These are phyloP conservation scores for Bombus breviceps DNA, from an alignment of 1,140 invertebrate species.

Conservation along the genomic window DNA sequence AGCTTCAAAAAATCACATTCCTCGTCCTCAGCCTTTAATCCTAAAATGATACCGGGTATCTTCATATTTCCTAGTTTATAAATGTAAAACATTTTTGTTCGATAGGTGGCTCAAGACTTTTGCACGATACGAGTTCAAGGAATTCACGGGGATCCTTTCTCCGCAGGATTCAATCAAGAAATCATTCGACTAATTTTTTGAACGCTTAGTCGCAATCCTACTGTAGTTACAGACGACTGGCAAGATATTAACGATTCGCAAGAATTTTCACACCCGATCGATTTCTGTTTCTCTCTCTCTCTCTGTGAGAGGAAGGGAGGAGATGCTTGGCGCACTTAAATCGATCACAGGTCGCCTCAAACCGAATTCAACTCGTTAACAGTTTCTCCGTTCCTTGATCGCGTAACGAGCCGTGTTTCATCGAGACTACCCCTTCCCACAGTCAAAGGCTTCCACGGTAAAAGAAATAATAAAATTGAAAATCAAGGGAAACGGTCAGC, in stretches of 20 bases:
- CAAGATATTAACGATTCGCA: conserved; percentile 5
- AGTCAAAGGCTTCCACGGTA: conserved; percentile 22
- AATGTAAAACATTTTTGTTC: too few relatives aligned
- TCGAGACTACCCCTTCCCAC: neutral
- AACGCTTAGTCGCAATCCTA: neutral
- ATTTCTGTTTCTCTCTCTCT: neutral
- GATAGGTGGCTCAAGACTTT: too few relatives aligned
- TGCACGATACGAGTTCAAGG: neutral
- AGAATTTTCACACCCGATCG: conserved; percentile 1
- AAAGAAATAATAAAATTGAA: conserved; percentile 36
- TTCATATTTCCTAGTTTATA: too few relatives aligned
- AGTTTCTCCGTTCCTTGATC: conserved; percentile 7
- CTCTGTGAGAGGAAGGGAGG: neutral
- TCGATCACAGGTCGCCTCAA: conserved; percentile 1
- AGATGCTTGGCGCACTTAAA: neutral
- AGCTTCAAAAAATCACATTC: too few relatives aligned
- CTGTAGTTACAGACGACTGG: neutral
- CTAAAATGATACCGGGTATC: too few relatives aligned
- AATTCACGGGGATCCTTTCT: too few relatives aligned
- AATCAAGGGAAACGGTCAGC: neutral
- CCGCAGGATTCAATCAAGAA: conserved; percentile 2
- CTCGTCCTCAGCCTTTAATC: too few relatives aligned
- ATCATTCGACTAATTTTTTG: neutral
- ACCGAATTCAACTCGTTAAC: conserved; percentile 28
- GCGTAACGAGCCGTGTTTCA: conserved; percentile 27